These are phyloP conservation scores for Podarcis muralis DNA, from an alignment of 2,113 vertebrate species.

Conservation along the genomic window DNA sequence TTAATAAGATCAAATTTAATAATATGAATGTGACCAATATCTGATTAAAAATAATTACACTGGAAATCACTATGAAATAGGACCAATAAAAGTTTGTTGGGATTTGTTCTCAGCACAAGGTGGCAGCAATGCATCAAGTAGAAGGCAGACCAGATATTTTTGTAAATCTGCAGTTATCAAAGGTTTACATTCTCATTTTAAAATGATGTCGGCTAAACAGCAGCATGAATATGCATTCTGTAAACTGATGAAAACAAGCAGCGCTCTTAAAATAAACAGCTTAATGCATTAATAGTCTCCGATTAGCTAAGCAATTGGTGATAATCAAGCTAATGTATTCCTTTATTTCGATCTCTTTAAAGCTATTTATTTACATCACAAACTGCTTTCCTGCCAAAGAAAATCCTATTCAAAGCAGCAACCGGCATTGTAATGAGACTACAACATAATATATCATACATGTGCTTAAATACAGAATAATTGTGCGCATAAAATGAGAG, in stretches of 20 bases:
- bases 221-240: not conserved
- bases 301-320: not conserved
- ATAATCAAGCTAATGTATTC: not conserved
- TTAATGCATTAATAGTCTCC: not conserved
- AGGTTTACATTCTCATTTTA: not conserved
- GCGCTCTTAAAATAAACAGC: not conserved
- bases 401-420: not conserved
- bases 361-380: not conserved
- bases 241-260: not conserved
- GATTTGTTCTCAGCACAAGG: constrained; percentile 3
- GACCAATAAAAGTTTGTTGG: not conserved
- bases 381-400: not conserved
- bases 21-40: not conserved
- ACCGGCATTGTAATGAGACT: not conserved
- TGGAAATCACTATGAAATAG: not conserved
- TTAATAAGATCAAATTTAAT: not conserved
- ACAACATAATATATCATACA: not conserved
- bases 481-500: not conserved
- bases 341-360: not conserved
- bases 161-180: not conserved
- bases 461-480: not conserved
- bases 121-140: not conserved
- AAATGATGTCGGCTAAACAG: not conserved
- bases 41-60: not conserved
- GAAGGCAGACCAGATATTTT: not conserved